A percentile compares a stretch with the other conserved stretches of the same genome.
These are phyloP conservation scores for Puffinus mauretanicus DNA, from an alignment of 2,113 vertebrate genomes.

Conservation along the genomic window DNA sequence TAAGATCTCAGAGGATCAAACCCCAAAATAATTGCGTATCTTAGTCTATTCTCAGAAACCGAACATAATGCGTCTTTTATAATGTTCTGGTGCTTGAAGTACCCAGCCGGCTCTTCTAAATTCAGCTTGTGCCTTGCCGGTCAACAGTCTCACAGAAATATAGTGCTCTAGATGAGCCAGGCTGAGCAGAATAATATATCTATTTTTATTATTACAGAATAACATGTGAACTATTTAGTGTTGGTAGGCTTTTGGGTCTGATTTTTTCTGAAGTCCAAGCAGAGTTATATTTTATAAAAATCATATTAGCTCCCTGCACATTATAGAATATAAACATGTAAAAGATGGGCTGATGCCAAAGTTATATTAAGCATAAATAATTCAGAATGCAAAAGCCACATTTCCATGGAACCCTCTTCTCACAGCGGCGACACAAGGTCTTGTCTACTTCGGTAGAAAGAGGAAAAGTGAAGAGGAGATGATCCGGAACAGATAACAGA, in stretches of 20 bases:
- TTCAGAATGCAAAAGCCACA: not conserved
- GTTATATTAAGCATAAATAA: not conserved
- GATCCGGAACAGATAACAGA: not conserved
- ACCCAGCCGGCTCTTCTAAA: not conserved
- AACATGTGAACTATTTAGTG: fast-evolving
- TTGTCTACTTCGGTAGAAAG: not conserved
- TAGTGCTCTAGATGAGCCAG: not conserved
- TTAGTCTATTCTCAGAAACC: not conserved
- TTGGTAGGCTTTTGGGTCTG: not conserved
- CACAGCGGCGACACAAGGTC: fast-evolving
- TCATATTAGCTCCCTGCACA: not conserved
- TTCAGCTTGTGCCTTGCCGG: not conserved
- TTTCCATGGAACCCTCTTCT: not conserved
- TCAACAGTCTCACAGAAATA: not conserved
- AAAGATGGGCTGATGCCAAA: not conserved
- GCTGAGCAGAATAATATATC: not conserved
- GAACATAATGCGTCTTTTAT: not conserved
- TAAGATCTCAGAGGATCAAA: not conserved
- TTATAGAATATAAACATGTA: not conserved
- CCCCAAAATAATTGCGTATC: fast-evolving
- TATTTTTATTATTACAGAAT: not conserved
- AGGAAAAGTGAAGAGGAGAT: not conserved
- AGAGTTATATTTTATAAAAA: not conserved
- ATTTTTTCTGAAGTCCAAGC: not conserved
- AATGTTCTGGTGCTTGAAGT: not conserved